Evolutionary conservation across 2,797 vertebrate species (phyloP).

Genomic region (Pteronotus mesoamericanus): DNA sequence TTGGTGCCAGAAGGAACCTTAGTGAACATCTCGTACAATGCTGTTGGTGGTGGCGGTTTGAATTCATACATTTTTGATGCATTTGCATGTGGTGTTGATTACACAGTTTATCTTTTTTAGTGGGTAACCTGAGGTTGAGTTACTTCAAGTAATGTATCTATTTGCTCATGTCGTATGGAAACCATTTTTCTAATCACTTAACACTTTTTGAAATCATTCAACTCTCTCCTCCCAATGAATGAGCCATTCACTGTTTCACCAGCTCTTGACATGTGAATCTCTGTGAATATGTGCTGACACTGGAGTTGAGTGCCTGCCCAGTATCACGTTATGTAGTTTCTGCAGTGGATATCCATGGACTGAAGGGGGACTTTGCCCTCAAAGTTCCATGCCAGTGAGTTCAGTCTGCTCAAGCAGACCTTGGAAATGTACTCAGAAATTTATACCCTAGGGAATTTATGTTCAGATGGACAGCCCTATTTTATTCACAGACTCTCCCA

Average conservation of each 20-base stretch:
- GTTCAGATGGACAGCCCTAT: neutral
- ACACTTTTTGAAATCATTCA: neutral
- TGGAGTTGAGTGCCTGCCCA: neutral
- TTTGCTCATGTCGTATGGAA: neutral
- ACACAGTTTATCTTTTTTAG: neutral
- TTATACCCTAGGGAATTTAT: neutral
- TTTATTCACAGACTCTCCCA: neutral
- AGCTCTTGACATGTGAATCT: neutral
- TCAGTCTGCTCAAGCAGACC: neutral
- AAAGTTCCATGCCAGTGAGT: neutral
- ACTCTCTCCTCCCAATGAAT: neutral
- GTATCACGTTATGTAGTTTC: neutral
- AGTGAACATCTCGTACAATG: neutral
- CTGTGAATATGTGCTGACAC: neutral
- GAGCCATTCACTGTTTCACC: neutral
- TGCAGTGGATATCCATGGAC: neutral
- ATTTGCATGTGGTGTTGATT: neutral
- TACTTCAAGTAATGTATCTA: slow-evolving; percentile 7
- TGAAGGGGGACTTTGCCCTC: neutral
- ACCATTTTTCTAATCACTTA: neutral
- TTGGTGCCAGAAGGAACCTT: neutral
- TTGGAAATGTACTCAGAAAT: neutral
- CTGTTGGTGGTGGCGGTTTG: neutral
- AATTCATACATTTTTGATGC: neutral
- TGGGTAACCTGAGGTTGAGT: neutral